phyloP scores from a whole-genome alignment of 2,797 vertebrate species.

The Anabas testudineus region DNA sequence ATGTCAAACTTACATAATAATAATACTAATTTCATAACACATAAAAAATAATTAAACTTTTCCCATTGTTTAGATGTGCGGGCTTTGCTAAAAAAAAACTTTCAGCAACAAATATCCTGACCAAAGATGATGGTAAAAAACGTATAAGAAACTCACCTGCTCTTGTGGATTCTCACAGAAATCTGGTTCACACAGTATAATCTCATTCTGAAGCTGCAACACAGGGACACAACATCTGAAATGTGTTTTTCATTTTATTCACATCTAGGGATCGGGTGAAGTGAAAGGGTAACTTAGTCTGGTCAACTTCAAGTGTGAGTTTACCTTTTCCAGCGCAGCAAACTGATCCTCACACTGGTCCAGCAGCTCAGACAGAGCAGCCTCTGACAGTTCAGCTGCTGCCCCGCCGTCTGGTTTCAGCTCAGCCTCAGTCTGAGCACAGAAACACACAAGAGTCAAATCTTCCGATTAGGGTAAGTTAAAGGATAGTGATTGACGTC shows the following conservation, averaged over 20 bases:
- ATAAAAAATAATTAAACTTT: too few relatives aligned
- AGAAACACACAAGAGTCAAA: neutral
- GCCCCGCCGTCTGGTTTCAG: neutral
- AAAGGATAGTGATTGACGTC: neutral
- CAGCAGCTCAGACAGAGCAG: conserved; percentile 71
- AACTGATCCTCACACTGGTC: conserved; percentile 82
- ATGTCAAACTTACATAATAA: too few relatives aligned
- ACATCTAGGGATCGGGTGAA: neutral
- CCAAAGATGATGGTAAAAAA: neutral
- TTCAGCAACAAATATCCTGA: too few relatives aligned
- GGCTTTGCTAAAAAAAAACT: too few relatives aligned
- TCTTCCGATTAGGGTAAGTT: neutral
- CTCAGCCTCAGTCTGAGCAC: conserved; percentile 67
- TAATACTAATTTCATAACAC: too few relatives aligned
- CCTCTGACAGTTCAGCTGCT: conserved; percentile 56
- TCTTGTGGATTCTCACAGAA: conserved; percentile 63
- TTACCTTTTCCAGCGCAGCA: conserved; percentile 75
- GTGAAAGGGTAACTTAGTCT: neutral
- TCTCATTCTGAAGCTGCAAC: conserved; percentile 84
- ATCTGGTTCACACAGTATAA: conserved; percentile 74
- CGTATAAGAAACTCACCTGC: conserved; percentile 67
- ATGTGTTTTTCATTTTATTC: neutral
- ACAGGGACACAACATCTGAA: conserved; percentile 38
- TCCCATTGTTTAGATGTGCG: too few relatives aligned
- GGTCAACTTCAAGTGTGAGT: too few relatives aligned